Evolutionary conservation across 2,797 vertebrate genomes (phyloP).

Genomic region (Pristis pectinata): DNA sequence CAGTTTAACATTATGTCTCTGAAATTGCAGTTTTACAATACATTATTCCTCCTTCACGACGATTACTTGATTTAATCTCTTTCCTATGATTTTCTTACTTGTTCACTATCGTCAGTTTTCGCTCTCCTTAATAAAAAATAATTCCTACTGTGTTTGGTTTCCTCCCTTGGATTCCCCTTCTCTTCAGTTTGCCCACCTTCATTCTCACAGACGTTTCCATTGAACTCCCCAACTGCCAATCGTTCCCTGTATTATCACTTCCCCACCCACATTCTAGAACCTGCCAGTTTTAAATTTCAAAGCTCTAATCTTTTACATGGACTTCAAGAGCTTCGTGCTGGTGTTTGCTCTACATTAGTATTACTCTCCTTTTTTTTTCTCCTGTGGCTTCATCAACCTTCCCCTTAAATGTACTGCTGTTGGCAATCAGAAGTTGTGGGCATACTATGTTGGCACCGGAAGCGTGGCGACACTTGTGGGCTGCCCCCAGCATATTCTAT

Average conservation of each 20-base stretch:
- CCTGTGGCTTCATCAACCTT: no score
- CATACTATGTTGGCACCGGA: no score
- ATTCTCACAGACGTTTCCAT: neutral
- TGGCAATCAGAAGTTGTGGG: no score
- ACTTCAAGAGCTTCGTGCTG: neutral
- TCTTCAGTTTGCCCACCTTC: constrained; percentile 29
- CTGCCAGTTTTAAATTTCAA: neutral
- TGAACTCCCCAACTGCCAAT: neutral
- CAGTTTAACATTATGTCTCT: neutral
- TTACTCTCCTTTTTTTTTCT: neutral
- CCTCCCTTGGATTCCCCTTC: neutral
- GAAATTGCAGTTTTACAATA: neutral
- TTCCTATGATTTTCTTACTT: neutral
- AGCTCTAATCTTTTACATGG: neutral
- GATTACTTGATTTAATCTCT: neutral
- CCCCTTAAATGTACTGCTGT: neutral
- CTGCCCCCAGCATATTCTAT: no score
- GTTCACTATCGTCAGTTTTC: neutral
- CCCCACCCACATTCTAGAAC: constrained; percentile 6
- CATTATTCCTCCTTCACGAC: neutral
- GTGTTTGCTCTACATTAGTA: neutral
- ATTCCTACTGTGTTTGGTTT: neutral
- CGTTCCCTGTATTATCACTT: neutral
- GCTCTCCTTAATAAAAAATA: neutral
- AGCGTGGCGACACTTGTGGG: no score